Evolutionary conservation across 2,113 vertebrate genomes (phyloP), one percentile per base, ranked within the genome.

Genomic region (Hyperopisus bebe): DNA sequence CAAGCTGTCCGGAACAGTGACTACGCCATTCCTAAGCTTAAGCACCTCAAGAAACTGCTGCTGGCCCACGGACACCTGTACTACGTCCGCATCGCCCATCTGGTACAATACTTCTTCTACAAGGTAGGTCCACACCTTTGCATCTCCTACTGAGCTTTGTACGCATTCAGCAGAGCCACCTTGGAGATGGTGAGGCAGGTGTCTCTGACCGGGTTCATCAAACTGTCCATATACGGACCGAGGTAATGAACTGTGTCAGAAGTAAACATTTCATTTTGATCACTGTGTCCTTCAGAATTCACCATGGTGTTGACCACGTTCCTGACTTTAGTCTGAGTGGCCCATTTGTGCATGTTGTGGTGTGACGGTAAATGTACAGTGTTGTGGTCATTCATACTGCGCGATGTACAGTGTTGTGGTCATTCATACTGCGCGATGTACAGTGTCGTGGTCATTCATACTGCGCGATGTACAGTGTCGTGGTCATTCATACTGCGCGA

Each of bases 31-130:
- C 98, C 98, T 91, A 99, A 98, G 95, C 98, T 99, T 88, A 99
- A 98, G 90, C 98, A 99, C 91, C 96, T 99, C 86, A 98, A 96
- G 93, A 99, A 97, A 94, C 94, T 99, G 82, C 93, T 99, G 3
- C 94, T 99, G 94, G 98, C 94, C 88, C 98, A 99, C 11, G 98
- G 98, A 46, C 98, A 99, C 95, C 97, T 99, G 24, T 99, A 99
- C 94, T 99, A 99, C 21, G 97, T 99, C 90, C 97, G 98, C 94
- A 99, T 99, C 93, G 97, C 98, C 91, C 98, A 99, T 91, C 97
- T 99, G 91, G 98, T 99, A 94, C 98, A 99, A 91, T 99, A 99
- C 96, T 99, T 99, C 96, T 99, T 99, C 95, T 99, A 99, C 95
- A 99, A 99, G 98, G 98, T 98, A 95, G 91, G 90, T 94, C 96